Evolutionary conservation across 2,113 vertebrate species (phyloP), one percentile per base, ranked within the genome.

Genomic region (Catharus fuscescens): DNA sequence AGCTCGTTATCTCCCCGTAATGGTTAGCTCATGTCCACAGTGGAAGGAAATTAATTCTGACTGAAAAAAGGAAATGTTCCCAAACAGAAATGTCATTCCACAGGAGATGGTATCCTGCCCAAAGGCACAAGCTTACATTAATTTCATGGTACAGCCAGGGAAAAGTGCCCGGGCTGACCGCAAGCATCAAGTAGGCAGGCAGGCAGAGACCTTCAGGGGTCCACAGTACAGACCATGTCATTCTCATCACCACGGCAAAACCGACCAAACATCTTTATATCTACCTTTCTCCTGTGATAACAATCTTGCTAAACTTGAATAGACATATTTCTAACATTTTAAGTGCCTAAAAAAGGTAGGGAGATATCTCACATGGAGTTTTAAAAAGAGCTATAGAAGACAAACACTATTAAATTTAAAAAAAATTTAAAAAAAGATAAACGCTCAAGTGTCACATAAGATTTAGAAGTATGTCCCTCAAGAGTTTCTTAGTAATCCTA

Each of bases 151-250:
- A 5, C 23, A 42, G 36, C 8, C 12, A 18, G 57, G 65, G 84
- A 80, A 60, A 91, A 45, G 23, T 42, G 47, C 45, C 42, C 0
- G 0, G 36, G 47, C 40, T 86, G 65, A 38, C 44, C 15, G 60
- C 45, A 70, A 26, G 64, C 19, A 47, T 29, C 0, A 0, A 40
- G 14, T 12, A 14, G 72, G 54, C 31, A 31, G 1, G 0, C 0
- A 2, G 18, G 50, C 0, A 2, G 20, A 71, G 31, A 28, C 60
- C 53, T 67, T 36, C 52, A 69, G 48, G 36, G 79, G 50, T 17
- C 52, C 12, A 7, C 29, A 25, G 6, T 8, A 26, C 40, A 87
- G 48, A 52, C 18, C 2, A 0, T 9, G 18, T 8, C 4, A 12
- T 36, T 47, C 57, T 57, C 38, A 47, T 16, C 36, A 31, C 21